Conservation (phyloP, 2,113 vertebrate genomes). For the Scytalopus superciliaris region DNA sequence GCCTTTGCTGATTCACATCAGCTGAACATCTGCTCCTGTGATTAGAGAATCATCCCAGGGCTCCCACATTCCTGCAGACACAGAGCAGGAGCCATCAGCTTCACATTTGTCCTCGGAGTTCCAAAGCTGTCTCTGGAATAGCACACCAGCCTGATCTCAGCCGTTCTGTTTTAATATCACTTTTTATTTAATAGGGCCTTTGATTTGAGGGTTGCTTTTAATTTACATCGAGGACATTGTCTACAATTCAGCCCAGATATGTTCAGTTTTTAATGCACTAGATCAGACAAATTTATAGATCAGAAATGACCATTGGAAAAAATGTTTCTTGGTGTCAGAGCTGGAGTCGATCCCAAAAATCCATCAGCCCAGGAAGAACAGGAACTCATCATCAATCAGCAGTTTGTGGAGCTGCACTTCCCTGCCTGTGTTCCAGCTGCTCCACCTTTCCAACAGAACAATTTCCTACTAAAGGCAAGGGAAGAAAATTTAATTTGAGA, state of each 20-base stretch:
- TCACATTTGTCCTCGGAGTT: neutral
- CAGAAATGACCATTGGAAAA: neutral
- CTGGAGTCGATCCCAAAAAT: neutral
- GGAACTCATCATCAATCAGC: neutral
- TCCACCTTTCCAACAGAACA: neutral
- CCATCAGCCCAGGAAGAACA: neutral
- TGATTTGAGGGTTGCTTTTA: neutral
- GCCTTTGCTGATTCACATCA: neutral
- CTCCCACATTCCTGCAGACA: neutral
- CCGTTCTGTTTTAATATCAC: neutral
- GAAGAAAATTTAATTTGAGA: neutral
- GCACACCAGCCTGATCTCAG: neutral
- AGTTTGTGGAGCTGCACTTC: neutral
- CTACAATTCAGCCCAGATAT: neutral
- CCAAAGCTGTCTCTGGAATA: neutral
- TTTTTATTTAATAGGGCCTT: neutral
- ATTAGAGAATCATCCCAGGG: neutral
- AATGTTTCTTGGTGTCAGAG: neutral
- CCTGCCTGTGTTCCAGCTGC: neutral
- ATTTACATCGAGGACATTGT: neutral
- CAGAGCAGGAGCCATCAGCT: neutral
- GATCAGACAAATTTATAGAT: neutral
- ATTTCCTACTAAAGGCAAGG: neutral
- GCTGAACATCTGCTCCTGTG: constrained; percentile 14
- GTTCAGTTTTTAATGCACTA: neutral